Percentiles rank a stretch among this genome's conserved stretches.
Conservation (phyloP, 2,797 vertebrate species). For the Acanthurus leucopareius region DNA sequence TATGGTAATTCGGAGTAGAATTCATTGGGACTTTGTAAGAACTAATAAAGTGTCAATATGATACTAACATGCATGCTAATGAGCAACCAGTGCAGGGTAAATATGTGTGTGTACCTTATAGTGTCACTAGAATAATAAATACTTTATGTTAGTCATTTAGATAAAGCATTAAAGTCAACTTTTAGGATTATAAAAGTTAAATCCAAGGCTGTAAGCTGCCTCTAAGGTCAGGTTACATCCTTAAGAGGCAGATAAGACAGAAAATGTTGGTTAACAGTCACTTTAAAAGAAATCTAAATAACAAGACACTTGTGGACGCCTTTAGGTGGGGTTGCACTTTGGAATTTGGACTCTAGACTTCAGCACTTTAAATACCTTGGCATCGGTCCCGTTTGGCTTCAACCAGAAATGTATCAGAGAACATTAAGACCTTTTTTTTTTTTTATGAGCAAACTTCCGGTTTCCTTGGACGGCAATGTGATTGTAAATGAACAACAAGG, state of each 20-base stretch:
- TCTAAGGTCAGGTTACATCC: not conserved
- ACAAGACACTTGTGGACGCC: not conserved
- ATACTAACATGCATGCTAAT: too few relatives aligned
- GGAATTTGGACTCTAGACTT: conserved; percentile 9
- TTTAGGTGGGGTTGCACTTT: not conserved
- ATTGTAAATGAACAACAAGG: not conserved
- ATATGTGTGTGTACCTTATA: too few relatives aligned
- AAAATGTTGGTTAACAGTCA: not conserved
- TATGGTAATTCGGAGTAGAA: too few relatives aligned
- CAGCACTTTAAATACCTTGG: not conserved
- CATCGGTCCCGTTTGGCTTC: not conserved
- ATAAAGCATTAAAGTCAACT: not conserved
- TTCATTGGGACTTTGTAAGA: too few relatives aligned
- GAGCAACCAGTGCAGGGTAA: too few relatives aligned
- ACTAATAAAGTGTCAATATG: too few relatives aligned
- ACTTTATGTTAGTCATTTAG: not conserved
- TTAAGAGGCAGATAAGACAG: not conserved
- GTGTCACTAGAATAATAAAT: not conserved
- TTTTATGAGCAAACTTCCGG: not conserved
- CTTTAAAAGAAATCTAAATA: not conserved
- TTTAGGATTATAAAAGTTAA: not conserved
- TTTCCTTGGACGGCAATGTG: not conserved
- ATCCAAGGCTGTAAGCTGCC: not conserved
- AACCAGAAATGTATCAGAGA: not conserved
- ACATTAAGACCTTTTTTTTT: not conserved